phyloP scores from a whole-genome alignment of 2,113 vertebrate genomes.

The Octodon degus region DNA sequence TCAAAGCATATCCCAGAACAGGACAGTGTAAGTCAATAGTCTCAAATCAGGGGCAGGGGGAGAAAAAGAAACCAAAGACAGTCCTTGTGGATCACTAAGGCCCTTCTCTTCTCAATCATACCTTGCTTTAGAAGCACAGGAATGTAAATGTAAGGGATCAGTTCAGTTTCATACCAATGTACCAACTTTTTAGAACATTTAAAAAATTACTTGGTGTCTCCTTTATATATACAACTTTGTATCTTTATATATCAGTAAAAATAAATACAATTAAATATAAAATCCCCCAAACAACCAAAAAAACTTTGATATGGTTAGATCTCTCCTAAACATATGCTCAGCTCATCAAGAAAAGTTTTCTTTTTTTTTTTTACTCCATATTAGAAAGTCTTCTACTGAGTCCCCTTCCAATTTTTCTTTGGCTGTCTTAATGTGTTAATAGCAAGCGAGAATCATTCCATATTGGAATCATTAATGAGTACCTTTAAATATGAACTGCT shows the following conservation, averaged over 20 bases:
- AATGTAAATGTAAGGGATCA: background rate
- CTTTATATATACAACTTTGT: background rate
- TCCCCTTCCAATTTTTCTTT: conserved; percentile 66
- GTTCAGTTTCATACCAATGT: background rate
- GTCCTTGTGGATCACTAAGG: background rate
- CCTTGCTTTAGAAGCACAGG: background rate
- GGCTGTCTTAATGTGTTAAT: conserved; percentile 64
- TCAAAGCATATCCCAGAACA: background rate
- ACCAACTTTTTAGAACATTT: background rate
- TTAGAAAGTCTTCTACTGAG: conserved; percentile 48
- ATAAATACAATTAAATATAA: background rate
- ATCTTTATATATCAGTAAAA: background rate
- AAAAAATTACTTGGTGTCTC: background rate
- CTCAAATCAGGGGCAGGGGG: background rate
- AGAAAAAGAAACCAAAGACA: background rate
- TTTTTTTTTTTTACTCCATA: background rate
- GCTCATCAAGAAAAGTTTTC: conserved; percentile 4
- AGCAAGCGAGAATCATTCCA: conserved; percentile 60
- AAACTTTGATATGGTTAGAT: background rate
- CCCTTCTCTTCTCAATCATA: background rate
- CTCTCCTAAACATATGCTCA: background rate
- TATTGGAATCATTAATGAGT: conserved; percentile 64
- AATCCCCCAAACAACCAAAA: background rate
- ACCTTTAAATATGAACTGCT: conserved; percentile 67
- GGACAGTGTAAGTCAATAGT: background rate